A percentile compares a stretch with the other conserved stretches of the same genome.
These are phyloP conservation scores for Sarcophaga variegata DNA, from an alignment of 2,888 invertebrate genomes.

Conservation along the genomic window DNA sequence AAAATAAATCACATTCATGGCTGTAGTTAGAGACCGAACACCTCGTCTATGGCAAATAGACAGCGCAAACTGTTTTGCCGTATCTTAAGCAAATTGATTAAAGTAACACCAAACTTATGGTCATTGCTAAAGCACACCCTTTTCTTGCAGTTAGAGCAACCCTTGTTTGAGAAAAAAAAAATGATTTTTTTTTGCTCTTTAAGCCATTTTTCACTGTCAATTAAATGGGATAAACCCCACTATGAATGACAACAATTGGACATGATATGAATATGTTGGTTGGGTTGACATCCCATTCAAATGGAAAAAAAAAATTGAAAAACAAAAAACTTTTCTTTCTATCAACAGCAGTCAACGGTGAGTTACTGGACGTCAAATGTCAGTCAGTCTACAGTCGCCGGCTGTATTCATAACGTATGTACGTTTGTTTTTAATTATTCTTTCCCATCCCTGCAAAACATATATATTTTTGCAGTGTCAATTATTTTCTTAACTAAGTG, in stretches of 20 bases:
- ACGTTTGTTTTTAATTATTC: background rate
- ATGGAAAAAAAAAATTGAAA: no score
- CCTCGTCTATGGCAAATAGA: background rate
- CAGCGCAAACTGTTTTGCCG: background rate
- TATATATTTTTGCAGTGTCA: background rate
- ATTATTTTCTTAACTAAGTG: background rate
- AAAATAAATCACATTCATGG: background rate
- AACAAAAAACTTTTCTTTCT: no score
- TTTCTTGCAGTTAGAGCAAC: background rate
- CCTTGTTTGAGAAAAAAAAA: background rate
- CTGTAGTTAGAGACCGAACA: no score
- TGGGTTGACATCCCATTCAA: background rate
- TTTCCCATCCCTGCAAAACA: background rate
- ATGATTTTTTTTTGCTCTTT: background rate
- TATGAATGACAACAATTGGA: slow-evolving; percentile 2
- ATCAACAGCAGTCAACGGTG: no score
- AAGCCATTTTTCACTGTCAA: slow-evolving; percentile 62
- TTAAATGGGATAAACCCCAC: slow-evolving; percentile 45
- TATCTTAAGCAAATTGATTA: background rate
- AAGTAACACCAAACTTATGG: background rate
- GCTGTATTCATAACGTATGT: background rate
- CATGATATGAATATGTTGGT: slow-evolving; percentile 39
- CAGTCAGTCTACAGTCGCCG: background rate
- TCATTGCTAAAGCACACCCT: background rate
- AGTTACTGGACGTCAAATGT: background rate